phyloP scores from a whole-genome alignment of 2,113 vertebrate genomes.

The Marmota monax region DNA sequence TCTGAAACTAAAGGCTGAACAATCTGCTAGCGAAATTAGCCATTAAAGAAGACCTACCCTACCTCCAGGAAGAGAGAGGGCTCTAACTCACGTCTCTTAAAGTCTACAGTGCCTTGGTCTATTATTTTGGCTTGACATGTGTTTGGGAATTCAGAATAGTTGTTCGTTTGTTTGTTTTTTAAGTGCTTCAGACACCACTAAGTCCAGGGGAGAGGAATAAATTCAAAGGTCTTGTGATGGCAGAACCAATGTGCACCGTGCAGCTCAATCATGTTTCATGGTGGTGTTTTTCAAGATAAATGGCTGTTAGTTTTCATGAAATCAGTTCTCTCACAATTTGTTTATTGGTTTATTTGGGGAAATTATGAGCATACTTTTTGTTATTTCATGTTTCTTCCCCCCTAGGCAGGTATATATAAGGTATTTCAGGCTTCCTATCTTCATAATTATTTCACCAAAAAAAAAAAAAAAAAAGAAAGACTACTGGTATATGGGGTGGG shows the following conservation, averaged over 20 bases:
- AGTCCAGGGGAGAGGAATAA: background rate
- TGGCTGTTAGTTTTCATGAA: background rate
- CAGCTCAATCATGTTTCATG: background rate
- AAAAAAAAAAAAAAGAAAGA: background rate
- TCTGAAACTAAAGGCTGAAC: background rate
- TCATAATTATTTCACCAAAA: background rate
- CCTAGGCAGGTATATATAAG: background rate
- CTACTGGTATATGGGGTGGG: background rate
- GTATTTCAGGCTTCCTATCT: background rate
- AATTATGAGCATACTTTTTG: background rate
- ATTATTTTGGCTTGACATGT: background rate
- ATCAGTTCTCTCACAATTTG: background rate
- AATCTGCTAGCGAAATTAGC: background rate
- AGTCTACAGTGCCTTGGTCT: background rate
- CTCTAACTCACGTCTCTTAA: background rate
- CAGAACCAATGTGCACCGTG: fast-evolving
- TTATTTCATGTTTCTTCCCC: background rate
- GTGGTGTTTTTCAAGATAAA: background rate
- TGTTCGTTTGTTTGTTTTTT: background rate
- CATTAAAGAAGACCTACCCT: background rate
- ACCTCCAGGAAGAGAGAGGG: background rate
- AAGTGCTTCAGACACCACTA: background rate
- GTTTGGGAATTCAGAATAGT: background rate
- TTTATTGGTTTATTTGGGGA: background rate
- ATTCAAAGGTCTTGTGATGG: background rate